These are phyloP conservation scores for Choloepus didactylus DNA, from an alignment of 2,797 vertebrate species.

Conservation along the genomic window DNA sequence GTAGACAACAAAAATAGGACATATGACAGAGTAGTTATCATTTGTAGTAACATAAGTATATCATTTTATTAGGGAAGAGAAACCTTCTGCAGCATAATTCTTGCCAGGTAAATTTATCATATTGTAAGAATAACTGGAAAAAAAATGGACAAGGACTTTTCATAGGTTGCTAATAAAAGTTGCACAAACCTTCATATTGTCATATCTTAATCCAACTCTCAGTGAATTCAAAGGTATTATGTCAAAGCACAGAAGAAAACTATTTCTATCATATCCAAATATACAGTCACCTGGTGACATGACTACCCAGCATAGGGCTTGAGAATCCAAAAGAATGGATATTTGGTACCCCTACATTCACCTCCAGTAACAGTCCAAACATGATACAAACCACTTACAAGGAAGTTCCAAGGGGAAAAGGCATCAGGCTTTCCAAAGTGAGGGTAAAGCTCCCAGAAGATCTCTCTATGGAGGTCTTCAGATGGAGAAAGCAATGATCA, in stretches of 20 bases:
- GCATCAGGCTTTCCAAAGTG: background rate
- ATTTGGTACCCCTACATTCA: background rate
- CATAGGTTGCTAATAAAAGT: background rate
- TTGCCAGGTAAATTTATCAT: background rate
- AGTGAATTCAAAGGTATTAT: constrained; percentile 10
- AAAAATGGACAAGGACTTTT: background rate
- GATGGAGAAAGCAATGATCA: background rate
- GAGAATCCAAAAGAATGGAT: background rate
- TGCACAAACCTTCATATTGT: background rate
- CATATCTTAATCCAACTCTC: background rate
- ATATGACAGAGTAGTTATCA: background rate
- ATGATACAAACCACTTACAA: background rate
- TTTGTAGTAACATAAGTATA: background rate
- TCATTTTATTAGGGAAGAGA: background rate
- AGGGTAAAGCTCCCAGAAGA: background rate
- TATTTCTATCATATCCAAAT: background rate
- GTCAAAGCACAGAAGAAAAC: background rate
- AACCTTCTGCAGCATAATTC: background rate
- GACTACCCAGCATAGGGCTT: background rate
- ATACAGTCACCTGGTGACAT: background rate
- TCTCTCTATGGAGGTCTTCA: background rate
- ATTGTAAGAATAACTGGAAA: background rate
- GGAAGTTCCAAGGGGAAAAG: background rate
- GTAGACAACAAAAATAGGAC: background rate
- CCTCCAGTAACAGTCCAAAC: background rate